Evolutionary conservation across 2,888 invertebrate genomes (phyloP), one percentile per base, ranked within the genome.

Genomic region (Nysson spinosus): DNA sequence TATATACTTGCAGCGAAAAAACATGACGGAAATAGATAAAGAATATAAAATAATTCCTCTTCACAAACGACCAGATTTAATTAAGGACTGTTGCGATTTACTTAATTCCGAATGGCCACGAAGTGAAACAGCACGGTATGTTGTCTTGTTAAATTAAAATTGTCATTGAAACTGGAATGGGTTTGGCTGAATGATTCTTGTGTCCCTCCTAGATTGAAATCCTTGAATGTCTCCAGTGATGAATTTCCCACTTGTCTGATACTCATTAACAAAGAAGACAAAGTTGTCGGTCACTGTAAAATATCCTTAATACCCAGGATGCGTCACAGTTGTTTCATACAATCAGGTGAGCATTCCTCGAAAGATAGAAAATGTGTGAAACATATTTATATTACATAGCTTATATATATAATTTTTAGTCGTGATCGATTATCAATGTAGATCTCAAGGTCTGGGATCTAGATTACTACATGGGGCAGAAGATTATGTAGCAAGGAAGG

Each of bases 51-150:
- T 95, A 70, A 88, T 94, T 79, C 92, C 92, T 61, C 89, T 95
- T 65, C 95, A 95, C 82, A 89, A 91, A 78, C 88, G 93, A 81
- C 93, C 93, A 35, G 91, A 95, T 84, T 91, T 92, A 83, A 89
- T 92, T 75, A 89, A 90, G 82, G 90, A 92, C 81, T 94, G 95
- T 82, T 94, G 94, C 83, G 89, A 91, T 75, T 88, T 96, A 55
- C 91, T 96, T 71, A 96, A 96, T 85, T 91, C 92, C n/a, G 95
- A 96, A 89, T 96, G 96, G 96, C 94, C 93, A 67, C 90, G 95
- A 77, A 95, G 95, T 81, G 92, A 93, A 85, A 92, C 92, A 28
- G 94, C 95, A 57, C 90, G 96, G 89, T 89, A 83, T 20, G 51
- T 46, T 54, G 35, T n/a, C 17, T 39, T 43, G 52, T 46, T 16